Percentiles rank a stretch among this genome's conserved stretches.
phyloP scores from a whole-genome alignment of 2,113 vertebrate genomes.

The Pseudolaguvia tuberculata region DNA sequence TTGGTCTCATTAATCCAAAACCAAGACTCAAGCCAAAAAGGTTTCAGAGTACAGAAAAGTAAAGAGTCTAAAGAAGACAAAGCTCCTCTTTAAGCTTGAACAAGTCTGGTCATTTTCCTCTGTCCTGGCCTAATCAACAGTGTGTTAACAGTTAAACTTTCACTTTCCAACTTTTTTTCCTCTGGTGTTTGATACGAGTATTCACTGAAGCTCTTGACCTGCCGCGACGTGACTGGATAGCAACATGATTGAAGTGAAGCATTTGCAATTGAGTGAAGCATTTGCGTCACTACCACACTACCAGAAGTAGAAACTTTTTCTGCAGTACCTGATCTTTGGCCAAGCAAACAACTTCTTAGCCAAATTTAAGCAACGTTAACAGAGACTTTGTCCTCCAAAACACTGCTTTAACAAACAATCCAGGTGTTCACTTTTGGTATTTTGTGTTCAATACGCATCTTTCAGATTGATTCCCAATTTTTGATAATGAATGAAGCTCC shows the following conservation, averaged over 20 bases:
- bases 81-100: neutral
- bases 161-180: neutral
- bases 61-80: neutral
- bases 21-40: neutral
- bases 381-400: too few relatives aligned
- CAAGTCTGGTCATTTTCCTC: neutral
- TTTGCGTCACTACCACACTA: too few relatives aligned
- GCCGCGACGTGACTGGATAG: neutral
- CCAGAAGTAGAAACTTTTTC: too few relatives aligned
- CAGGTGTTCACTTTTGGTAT: too few relatives aligned
- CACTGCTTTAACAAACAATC: too few relatives aligned
- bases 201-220: neutral
- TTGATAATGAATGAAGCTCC: too few relatives aligned
- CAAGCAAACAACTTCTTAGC: constrained; percentile 41
- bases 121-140: neutral
- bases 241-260: neutral
- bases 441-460: too few relatives aligned
- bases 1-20: neutral
- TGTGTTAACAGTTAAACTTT: neutral
- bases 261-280: too few relatives aligned
- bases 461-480: too few relatives aligned
- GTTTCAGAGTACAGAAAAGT: neutral
- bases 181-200: neutral
- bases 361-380: too few relatives aligned
- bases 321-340: too few relatives aligned